These are phyloP conservation scores for Xestia xanthographa DNA, from an alignment of 2,888 invertebrate species.

Conservation along the genomic window DNA sequence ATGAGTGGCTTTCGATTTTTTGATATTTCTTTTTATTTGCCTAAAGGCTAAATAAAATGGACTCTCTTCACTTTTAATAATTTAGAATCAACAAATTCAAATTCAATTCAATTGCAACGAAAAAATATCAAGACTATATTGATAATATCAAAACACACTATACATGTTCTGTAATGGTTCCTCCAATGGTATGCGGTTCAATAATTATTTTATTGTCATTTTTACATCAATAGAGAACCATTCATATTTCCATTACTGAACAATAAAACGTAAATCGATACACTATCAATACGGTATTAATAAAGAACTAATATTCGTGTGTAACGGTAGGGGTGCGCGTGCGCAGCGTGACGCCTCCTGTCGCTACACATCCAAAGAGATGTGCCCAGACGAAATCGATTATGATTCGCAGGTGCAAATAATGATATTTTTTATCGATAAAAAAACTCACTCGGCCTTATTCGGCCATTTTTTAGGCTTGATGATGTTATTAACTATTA, in stretches of 20 bases:
- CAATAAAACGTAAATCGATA: conserved; percentile 61
- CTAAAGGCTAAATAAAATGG: not conserved
- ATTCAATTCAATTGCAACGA: not conserved
- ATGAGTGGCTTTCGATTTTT: not conserved
- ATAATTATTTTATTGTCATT: conserved; percentile 47
- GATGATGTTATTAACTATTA: conserved; percentile 80
- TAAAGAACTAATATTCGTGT: conserved; percentile 69
- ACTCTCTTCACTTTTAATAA: not conserved
- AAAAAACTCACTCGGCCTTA: conserved; percentile 71
- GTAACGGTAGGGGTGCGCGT: conserved; percentile 80
- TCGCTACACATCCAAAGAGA: conserved; percentile 74
- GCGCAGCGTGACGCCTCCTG: conserved; percentile 80
- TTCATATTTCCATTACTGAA: conserved; percentile 58
- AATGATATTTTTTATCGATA: conserved; percentile 77
- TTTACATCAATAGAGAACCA: conserved; percentile 47
- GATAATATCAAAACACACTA: not conserved
- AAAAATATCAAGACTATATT: conserved; percentile 13
- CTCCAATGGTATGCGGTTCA: conserved; percentile 11
- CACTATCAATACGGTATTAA: conserved; percentile 57
- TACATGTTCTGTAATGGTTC: conserved; percentile 5
- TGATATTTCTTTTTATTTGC: not conserved
- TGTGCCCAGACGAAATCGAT: conserved; percentile 80
- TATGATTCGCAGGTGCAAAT: conserved; percentile 88
- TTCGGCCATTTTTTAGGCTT: conserved; percentile 67
- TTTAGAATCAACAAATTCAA: conserved; percentile 17